A percentile compares a stretch with the other conserved stretches of the same genome.
These are phyloP conservation scores for Sphaeridia pumilis DNA, from an alignment of 2,888 invertebrate genomes.

Conservation along the genomic window DNA sequence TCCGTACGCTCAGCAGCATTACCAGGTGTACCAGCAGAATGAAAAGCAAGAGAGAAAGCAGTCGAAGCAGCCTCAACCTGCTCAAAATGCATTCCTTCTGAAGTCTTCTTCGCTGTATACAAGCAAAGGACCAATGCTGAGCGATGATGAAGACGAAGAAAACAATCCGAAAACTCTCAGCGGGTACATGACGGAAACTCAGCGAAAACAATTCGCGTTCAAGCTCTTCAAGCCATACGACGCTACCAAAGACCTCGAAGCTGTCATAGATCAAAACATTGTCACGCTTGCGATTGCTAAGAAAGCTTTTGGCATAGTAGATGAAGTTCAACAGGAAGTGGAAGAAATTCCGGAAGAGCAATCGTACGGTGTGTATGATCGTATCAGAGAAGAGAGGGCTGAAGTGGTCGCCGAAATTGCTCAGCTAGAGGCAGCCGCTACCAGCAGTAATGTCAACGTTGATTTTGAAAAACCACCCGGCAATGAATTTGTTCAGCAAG, in stretches of 20 bases:
- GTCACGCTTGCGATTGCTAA: not conserved
- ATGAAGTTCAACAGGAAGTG: not conserved
- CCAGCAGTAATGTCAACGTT: no score
- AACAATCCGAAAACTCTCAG: not conserved
- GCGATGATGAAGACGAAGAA: constrained; percentile 6
- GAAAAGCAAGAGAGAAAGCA: not conserved
- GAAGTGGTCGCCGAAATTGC: no score
- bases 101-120: no score
- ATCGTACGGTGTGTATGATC: not conserved
- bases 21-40: no score
- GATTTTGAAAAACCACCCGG: no score
- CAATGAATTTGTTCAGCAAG: no score
- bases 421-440: no score
- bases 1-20: no score
- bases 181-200: not conserved
- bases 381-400: no score
- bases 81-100: no score
- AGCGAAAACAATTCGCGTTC: not conserved
- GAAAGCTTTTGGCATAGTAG: not conserved
- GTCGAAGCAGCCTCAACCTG: no score
- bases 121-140: constrained; percentile 3
- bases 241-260: not conserved
- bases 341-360: not conserved
- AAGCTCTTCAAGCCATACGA: not conserved
- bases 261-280: not conserved